These are phyloP conservation scores for Hemichromis elongatus DNA, from an alignment of 2,113 vertebrate genomes.

Conservation along the genomic window DNA sequence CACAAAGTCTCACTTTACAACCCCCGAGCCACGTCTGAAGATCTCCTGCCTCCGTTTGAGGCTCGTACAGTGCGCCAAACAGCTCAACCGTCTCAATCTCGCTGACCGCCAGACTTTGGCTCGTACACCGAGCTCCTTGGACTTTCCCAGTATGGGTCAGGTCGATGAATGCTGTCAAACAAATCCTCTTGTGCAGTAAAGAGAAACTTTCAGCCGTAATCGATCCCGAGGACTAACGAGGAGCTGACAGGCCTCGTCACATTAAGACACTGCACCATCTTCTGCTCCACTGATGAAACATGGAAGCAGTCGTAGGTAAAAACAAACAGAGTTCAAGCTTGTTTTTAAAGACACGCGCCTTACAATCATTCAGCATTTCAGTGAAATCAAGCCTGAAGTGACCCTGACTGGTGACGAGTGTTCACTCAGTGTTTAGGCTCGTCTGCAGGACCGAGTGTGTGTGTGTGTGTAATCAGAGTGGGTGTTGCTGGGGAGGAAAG, in stretches of 20 bases:
- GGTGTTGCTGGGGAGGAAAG: background rate
- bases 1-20: background rate
- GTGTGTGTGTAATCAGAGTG: background rate
- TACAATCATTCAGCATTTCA: fast-evolving
- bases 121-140: background rate
- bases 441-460: background rate
- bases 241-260: background rate
- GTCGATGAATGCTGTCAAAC: background rate
- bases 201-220: background rate
- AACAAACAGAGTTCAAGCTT: background rate
- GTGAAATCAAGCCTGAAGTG: background rate
- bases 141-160: background rate
- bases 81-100: too few relatives aligned
- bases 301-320: fast-evolving
- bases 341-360: background rate
- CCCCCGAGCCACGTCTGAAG: background rate
- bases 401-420: background rate
- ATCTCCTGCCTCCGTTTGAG: background rate
- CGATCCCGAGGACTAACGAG: background rate
- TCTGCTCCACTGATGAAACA: background rate
- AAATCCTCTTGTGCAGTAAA: background rate
- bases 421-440: background rate
- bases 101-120: background rate
- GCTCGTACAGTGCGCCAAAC: too few relatives aligned
- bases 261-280: background rate